These are phyloP conservation scores for Dichetophora obliterata DNA, from an alignment of 2,888 invertebrate species.

Conservation along the genomic window DNA sequence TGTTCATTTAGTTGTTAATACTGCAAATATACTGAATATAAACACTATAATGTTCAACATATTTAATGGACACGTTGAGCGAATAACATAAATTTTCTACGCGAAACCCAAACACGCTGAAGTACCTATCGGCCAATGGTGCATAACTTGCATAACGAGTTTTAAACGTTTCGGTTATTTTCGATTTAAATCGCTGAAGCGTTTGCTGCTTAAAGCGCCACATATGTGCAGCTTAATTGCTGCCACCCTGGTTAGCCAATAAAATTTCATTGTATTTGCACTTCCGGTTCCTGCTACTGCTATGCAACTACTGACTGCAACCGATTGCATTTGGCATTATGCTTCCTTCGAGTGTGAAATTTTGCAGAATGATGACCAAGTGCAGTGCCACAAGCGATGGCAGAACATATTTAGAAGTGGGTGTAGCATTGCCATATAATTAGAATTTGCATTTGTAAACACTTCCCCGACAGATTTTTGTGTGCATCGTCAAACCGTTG, in stretches of 20 bases:
- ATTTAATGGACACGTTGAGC: slow-evolving; percentile 10
- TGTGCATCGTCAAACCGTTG: not conserved
- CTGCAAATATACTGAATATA: not conserved
- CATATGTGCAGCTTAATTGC: slow-evolving; percentile 26
- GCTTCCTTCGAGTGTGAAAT: not conserved
- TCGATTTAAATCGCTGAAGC: slow-evolving; percentile 22
- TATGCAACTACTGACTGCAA: not conserved
- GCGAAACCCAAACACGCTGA: not conserved
- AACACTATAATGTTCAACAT: not conserved
- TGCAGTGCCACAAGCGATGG: not conserved
- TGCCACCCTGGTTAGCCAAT: slow-evolving; percentile 16
- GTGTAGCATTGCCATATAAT: not conserved
- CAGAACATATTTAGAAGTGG: not conserved
- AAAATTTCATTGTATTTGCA: slow-evolving; percentile 27
- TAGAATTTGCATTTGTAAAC: slow-evolving; percentile 10
- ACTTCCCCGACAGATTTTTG: slow-evolving; percentile 8
- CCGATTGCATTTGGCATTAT: not conserved
- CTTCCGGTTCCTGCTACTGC: slow-evolving; percentile 20
- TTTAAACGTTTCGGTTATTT: slow-evolving; percentile 29
- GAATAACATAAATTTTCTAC: not conserved
- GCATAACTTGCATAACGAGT: slow-evolving; percentile 19
- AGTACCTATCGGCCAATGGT: not conserved
- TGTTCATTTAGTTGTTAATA: slow-evolving; percentile 15
- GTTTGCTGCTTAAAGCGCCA: slow-evolving; percentile 16
- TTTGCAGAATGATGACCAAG: not conserved